A percentile compares a stretch with the other conserved stretches of the same genome.
These are phyloP conservation scores for Tor tambroides DNA, from an alignment of 2,113 vertebrate species.

Conservation along the genomic window DNA sequence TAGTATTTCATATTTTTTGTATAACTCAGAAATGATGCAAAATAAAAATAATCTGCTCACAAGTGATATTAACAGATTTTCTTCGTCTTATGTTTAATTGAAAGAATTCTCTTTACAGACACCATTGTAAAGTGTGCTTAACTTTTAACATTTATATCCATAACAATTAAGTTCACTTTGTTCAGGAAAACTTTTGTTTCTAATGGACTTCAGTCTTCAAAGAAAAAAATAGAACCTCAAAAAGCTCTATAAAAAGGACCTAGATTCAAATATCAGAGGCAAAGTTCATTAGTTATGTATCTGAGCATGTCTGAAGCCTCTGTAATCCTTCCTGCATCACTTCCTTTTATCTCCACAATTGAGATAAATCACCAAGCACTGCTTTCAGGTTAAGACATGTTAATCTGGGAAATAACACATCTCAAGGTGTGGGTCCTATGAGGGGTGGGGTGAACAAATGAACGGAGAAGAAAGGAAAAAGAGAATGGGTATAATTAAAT, in stretches of 20 bases:
- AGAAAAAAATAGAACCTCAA: neutral
- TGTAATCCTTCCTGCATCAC: slow-evolving; percentile 14
- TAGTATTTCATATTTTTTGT: neutral
- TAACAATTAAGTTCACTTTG: slow-evolving; percentile 4
- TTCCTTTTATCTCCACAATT: slow-evolving; percentile 53
- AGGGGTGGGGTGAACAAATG: slow-evolving; percentile 41
- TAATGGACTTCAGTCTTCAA: neutral
- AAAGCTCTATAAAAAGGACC: neutral
- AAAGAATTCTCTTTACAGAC: neutral
- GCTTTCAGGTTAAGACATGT: slow-evolving; percentile 52
- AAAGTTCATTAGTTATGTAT: slow-evolving; percentile 43
- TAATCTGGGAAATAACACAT: slow-evolving; percentile 57
- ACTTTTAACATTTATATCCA: neutral
- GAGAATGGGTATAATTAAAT: slow-evolving; percentile 63
- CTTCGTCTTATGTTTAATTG: neutral
- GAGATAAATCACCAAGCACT: slow-evolving; percentile 55
- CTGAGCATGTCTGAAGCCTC: slow-evolving; percentile 32
- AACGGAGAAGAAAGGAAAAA: slow-evolving; percentile 51
- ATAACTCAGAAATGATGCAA: neutral
- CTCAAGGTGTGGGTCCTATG: slow-evolving; percentile 41
- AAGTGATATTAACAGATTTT: neutral
- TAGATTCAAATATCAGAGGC: slow-evolving; percentile 26
- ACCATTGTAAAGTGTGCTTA: neutral
- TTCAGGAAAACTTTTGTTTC: slow-evolving; percentile 1
- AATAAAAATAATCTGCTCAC: neutral